Conservation (phyloP, 2,888 invertebrate genomes). For the Ectropis crepuscularia region DNA sequence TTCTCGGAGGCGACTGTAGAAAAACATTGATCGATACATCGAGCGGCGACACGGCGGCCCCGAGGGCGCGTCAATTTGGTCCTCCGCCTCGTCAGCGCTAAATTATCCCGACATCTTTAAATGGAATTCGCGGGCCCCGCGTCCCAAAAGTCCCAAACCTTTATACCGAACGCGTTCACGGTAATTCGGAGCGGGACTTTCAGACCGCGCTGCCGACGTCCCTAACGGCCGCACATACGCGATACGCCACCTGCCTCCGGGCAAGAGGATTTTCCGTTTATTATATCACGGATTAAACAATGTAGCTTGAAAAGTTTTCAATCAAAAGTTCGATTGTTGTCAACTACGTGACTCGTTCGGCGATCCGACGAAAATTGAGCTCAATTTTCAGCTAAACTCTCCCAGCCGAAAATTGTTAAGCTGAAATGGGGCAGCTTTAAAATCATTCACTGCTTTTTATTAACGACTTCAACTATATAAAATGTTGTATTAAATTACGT, state of each 20-base stretch:
- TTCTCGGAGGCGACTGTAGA: conserved; percentile 62
- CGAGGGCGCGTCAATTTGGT: conserved; percentile 78
- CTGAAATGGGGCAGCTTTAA: neutral
- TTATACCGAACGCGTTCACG: conserved; percentile 58
- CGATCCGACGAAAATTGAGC: conserved; percentile 18
- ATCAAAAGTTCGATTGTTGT: conserved; percentile 32
- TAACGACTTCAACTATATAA: neutral
- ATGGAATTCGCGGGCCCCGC: conserved; percentile 80
- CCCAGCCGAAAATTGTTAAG: conserved; percentile 7
- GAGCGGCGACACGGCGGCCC: conserved; percentile 67
- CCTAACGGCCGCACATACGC: conserved; percentile 63
- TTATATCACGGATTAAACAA: conserved; percentile 34
- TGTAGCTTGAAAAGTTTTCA: conserved; percentile 25
- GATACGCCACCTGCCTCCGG: conserved; percentile 69
- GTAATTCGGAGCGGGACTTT: conserved; percentile 60
- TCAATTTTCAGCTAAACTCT: conserved; percentile 16
- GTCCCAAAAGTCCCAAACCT: conserved; percentile 67
- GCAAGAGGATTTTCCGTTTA: conserved; percentile 40
- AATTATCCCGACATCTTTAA: conserved; percentile 84
- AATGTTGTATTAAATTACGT: conserved; percentile 8
- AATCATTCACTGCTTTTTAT: neutral
- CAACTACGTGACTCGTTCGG: conserved; percentile 26
- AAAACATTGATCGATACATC: conserved; percentile 74
- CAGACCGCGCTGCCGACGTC: conserved; percentile 57
- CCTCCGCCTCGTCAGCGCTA: conserved; percentile 80